Conservation (phyloP, 2,888 invertebrate genomes). For the Balanococcus diminutus region DNA sequence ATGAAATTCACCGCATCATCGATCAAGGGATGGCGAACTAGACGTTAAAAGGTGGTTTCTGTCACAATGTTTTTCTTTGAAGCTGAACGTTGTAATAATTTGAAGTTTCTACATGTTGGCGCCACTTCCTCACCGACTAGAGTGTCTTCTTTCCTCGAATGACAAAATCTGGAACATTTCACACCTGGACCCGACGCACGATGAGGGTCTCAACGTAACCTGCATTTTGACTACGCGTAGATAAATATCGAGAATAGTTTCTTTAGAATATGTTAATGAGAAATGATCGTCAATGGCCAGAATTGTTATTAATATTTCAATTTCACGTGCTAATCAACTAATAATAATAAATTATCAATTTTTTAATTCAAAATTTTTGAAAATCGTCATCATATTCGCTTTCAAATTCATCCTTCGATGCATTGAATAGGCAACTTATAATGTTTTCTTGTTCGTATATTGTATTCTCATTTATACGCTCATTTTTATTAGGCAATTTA, state of each 20-base stretch:
- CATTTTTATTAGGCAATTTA: too few relatives aligned
- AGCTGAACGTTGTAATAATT: neutral
- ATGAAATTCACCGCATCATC: too few relatives aligned
- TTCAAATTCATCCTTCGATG: neutral
- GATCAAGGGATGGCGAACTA: neutral
- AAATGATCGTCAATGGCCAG: too few relatives aligned
- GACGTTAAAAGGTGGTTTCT: neutral
- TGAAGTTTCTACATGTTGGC: neutral
- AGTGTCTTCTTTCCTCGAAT: neutral
- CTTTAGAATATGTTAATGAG: too few relatives aligned
- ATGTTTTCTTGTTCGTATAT: neutral
- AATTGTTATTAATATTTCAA: too few relatives aligned
- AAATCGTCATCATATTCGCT: too few relatives aligned
- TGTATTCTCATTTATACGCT: neutral
- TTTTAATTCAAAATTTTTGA: too few relatives aligned
- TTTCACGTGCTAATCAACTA: too few relatives aligned
- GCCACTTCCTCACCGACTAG: neutral
- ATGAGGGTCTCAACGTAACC: neutral
- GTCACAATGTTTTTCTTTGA: conserved; percentile 8
- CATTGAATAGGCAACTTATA: neutral
- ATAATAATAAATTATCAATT: too few relatives aligned
- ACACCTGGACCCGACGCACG: neutral
- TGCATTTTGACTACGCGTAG: neutral
- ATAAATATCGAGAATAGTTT: neutral
- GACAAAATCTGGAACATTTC: neutral